These are phyloP conservation scores for Cantharis nigra DNA, from an alignment of 2,888 invertebrate genomes.

Conservation along the genomic window DNA sequence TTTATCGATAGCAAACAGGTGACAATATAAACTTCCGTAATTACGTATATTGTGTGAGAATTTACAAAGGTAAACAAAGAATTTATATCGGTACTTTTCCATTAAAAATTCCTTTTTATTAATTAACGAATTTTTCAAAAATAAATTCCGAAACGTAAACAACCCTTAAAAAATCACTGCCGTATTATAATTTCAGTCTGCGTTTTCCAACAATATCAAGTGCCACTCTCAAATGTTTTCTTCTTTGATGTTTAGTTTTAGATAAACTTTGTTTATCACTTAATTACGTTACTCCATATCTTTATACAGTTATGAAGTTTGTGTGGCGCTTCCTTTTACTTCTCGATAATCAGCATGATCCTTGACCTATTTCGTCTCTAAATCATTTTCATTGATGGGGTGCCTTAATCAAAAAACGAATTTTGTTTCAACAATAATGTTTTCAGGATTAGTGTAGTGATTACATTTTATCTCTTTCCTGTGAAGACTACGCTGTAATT, in stretches of 20 bases:
- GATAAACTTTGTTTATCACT: conserved; percentile 18
- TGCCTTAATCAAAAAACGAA: neutral
- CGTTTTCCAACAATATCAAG: conserved; percentile 13
- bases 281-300: conserved; percentile 13
- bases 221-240: conserved; percentile 12
- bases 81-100: neutral
- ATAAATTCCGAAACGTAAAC: neutral
- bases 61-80: neutral
- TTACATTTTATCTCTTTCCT: neutral
- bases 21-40: neutral
- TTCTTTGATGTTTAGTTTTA: conserved; percentile 16
- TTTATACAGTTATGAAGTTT: conserved; percentile 9
- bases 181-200: neutral
- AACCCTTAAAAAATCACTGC: neutral
- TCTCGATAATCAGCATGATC: conserved; percentile 1
- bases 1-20: neutral
- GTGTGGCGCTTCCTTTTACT: conserved; percentile 8
- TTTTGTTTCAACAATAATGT: neutral
- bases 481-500: neutral
- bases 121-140: neutral
- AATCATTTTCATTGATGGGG: conserved; percentile 2
- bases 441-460: neutral
- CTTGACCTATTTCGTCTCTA: neutral
- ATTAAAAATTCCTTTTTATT: neutral
- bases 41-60: neutral